Base-by-base conservation (phyloP, 2,888 invertebrate genomes). In the Habrosyne pyritoides region DNA sequence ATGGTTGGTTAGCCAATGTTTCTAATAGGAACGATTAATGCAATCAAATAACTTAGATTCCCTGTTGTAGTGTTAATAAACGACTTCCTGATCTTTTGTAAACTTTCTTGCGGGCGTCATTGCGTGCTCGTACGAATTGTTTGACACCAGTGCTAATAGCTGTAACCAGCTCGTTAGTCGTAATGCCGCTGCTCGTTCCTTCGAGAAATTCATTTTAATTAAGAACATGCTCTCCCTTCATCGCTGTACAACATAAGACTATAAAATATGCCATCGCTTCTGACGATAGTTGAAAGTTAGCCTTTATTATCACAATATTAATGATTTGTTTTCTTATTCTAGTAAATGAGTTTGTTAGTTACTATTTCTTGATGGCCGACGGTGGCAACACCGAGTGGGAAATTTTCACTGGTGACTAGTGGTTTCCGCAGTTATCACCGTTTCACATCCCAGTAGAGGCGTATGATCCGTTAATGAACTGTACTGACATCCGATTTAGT, bases 151-250 rank as follows among this genome's bases (percentile, higher is more conserved):
- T 63, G 66, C 64, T 75, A 72, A 72, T 69, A 63, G 69, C 64
- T 64, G 65, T 67, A 77, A 77, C 75, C 64, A 68, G 60, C 71
- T 73, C 66, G 72, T 77, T 75, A 75, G 18, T 18, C 14, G 42
- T 18, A 42, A 42, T 18, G 18, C 42, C 63, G 67, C 69, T 66
- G 62, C 69, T 66, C 59, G 36, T 42, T 42, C 18, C 59, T 66
- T 61, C 24, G 53, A 69, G 69, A 69, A 81, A 81, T 82, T 79
- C 71, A 63, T 73, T 77, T 79, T 79, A 82, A 82, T 81, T 81
- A 78, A 79, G 70, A 69, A 55, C 59, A 64, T 62, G 55, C 66
- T 69, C 75, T 65, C 65, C 66, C 66, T 42, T 42, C 18, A 5
- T 42, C 7, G 42, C n/a, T 12, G 36, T 36, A n/a, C n/a, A n/a